phyloP scores from a whole-genome alignment of 2,888 invertebrate genomes.

The Osmoderma eremita region DNA sequence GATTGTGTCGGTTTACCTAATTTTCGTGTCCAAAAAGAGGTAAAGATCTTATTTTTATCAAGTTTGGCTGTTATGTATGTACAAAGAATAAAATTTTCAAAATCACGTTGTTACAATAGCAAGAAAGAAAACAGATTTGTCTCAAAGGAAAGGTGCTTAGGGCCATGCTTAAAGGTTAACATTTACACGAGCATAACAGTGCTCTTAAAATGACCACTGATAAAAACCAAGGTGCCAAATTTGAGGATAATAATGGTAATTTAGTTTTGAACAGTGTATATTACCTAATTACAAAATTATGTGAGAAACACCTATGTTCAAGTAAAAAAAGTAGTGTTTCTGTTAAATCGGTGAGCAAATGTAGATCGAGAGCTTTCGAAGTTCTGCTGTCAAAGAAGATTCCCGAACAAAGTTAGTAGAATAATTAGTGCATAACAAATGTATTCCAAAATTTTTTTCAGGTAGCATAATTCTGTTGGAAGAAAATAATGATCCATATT shows the following conservation, averaged over 20 bases:
- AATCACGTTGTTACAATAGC: too few relatives aligned
- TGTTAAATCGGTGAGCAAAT: constrained; percentile 48
- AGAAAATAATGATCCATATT: constrained; percentile 54
- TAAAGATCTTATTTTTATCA: too few relatives aligned
- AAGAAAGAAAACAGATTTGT: too few relatives aligned
- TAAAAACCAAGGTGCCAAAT: too few relatives aligned
- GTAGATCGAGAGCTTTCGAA: constrained; percentile 57
- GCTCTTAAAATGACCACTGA: too few relatives aligned
- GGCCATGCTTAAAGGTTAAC: too few relatives aligned
- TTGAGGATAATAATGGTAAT: background rate
- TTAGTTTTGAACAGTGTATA: constrained; percentile 47
- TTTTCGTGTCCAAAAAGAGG: too few relatives aligned
- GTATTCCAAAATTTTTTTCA: constrained; percentile 30
- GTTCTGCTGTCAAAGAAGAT: constrained; percentile 51
- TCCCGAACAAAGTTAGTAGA: constrained; percentile 17
- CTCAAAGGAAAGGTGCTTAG: too few relatives aligned
- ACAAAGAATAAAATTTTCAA: too few relatives aligned
- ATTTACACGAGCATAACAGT: too few relatives aligned
- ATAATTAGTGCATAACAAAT: background rate
- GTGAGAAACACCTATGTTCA: constrained; percentile 55
- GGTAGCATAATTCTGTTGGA: constrained; percentile 48
- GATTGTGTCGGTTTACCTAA: too few relatives aligned
- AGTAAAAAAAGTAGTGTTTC: constrained; percentile 18
- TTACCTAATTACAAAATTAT: constrained; percentile 57
- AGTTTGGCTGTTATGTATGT: too few relatives aligned